Percentiles rank a stretch among this genome's conserved stretches.
These are phyloP conservation scores for Nephila pilipes DNA, from an alignment of 1,140 invertebrate genomes.

Conservation along the genomic window DNA sequence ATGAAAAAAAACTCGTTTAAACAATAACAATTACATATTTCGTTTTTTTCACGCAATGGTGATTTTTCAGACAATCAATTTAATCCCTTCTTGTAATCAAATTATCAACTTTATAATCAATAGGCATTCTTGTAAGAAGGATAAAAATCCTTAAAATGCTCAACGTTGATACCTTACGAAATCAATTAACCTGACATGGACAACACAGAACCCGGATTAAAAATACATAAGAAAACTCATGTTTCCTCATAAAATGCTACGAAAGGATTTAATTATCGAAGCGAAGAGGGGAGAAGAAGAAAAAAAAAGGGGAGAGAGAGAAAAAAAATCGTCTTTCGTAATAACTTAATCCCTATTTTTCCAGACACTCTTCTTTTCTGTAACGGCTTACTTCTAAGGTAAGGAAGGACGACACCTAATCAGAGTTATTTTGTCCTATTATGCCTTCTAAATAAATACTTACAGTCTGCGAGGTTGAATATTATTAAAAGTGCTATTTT, in stretches of 20 bases:
- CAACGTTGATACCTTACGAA: neutral
- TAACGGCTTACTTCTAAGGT: neutral
- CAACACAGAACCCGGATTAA: neutral
- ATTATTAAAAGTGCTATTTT: too few species aligned
- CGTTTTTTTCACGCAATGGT: neutral
- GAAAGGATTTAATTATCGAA: conserved; percentile 29
- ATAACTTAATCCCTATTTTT: conserved; percentile 22
- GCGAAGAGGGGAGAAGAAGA: neutral
- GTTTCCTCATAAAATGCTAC: conserved; percentile 12
- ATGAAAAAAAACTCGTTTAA: neutral
- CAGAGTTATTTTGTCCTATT: neutral
- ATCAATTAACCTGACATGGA: conserved; percentile 8
- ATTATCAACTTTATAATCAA: conserved; percentile 13
- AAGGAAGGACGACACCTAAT: neutral
- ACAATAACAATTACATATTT: neutral
- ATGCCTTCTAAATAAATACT: too few species aligned
- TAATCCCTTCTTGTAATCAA: neutral
- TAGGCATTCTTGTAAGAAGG: neutral
- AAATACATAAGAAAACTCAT: conserved; percentile 29
- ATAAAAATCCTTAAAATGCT: neutral
- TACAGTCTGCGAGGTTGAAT: too few species aligned
- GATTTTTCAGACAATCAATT: neutral
- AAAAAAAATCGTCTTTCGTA: neutral
- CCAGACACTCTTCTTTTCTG: conserved; percentile 5
- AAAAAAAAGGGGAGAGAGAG: neutral